These are phyloP conservation scores for Drosophila subpulchrella DNA, from an alignment of 1,140 invertebrate genomes.

Conservation along the genomic window DNA sequence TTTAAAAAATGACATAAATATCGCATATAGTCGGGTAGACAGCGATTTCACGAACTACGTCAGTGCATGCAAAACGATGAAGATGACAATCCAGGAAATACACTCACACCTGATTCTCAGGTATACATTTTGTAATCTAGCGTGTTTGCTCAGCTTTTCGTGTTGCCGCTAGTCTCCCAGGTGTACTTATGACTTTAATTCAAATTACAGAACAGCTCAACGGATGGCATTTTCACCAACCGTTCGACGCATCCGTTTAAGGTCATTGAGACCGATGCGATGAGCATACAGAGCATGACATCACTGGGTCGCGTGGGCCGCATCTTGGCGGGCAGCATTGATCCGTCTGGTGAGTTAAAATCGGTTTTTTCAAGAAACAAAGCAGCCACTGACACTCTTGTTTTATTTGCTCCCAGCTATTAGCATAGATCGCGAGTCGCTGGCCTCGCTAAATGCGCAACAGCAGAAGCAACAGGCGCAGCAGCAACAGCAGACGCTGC, in stretches of 20 bases:
- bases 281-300: conserved; percentile 94
- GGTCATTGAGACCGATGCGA: conserved; percentile 93
- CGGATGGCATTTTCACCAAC: conserved; percentile 87
- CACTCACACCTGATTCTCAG: conserved; percentile 91
- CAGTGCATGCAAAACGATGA: conserved; percentile 94
- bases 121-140: conserved; percentile 85
- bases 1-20: conserved; percentile 33
- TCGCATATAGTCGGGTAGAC: conserved; percentile 85
- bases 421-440: conserved; percentile 79
- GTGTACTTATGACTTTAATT: conserved; percentile 37
- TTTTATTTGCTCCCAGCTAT: conserved; percentile 52
- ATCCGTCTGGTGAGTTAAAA: conserved; percentile 83
- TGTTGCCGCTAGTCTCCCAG: not conserved
- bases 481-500: conserved; percentile 47
- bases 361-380: conserved; percentile 3
- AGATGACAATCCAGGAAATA: conserved; percentile 88
- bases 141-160: conserved; percentile 24
- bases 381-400: conserved; percentile 22
- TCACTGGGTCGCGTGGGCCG: conserved; percentile 92
- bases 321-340: conserved; percentile 89
- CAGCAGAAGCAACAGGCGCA: conserved; percentile 58
- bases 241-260: conserved; percentile 89
- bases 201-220: conserved; percentile 81
- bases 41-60: conserved; percentile 92
- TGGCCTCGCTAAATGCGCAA: conserved; percentile 70